Base-by-base conservation (phyloP, 2,797 vertebrate species). In the Cygnus olor region DNA sequence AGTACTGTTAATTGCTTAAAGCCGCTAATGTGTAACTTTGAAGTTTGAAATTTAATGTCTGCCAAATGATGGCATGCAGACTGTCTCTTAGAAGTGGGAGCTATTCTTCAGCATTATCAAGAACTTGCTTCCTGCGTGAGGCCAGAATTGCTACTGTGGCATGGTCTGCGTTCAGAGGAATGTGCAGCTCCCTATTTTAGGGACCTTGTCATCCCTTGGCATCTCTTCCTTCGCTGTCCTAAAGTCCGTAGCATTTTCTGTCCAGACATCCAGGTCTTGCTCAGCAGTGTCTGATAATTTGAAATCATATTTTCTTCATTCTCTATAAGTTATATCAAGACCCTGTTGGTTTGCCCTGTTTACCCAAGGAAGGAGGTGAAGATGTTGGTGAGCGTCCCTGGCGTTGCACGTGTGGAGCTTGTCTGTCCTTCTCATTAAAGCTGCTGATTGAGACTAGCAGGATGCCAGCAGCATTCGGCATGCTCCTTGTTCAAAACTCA, bases 401-500 rank as follows among this genome's bases (percentile, higher is more conserved):
- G 61, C 1, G 2, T 17, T 38, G 42, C 2, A 0, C 2, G 4
- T 1, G 0, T 34, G 36, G 28, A 44, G 13, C 44, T 63, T 42
- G 56, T 63, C 77, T 6, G 2, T 57, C 0, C 6, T 58, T 88
- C 63, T 51, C 1, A 0, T 70, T 15, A 14, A 38, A 74, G 68
- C 60, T 47, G 79, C 91, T 45, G 53, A 8, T 22, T 71, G 58
- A 88, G 83, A 51, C 0, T 1, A 85, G 27, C 30, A 36, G 56
- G 73, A 73, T 71, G 84, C 49, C 5, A 0, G 82, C 81, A 80
- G 72, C 17, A 0, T 9, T 91, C 14, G 5, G 14, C 9, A 0
- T 11, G 45, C 76, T 70, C 32, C 81, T 80, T 36, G 40, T 84
- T 97, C 94, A 89, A 81, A 97, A 97, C 93, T 85, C 91, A 90